Conservation (phyloP, 1,140 invertebrate genomes). For the Sinonovacula constricta region DNA sequence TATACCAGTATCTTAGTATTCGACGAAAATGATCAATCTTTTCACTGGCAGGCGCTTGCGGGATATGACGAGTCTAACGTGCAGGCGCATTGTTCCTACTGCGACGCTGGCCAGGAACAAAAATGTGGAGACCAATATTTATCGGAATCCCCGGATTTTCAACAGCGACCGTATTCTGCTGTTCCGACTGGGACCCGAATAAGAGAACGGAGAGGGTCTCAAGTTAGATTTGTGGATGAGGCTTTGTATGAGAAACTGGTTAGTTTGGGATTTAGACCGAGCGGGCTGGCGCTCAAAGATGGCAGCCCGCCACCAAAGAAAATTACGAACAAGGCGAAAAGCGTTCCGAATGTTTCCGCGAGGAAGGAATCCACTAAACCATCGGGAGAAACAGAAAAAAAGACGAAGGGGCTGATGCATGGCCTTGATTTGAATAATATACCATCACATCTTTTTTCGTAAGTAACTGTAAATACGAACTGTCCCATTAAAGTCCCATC, state of each 20-base stretch:
- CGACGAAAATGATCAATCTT: neutral
- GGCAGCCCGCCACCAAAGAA: neutral
- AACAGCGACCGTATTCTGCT: neutral
- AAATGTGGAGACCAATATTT: neutral
- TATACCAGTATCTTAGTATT: constrained; percentile 1
- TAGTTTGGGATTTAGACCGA: neutral
- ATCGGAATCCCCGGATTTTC: neutral
- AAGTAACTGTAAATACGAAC: too few species aligned
- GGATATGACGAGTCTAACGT: neutral
- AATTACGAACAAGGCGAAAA: neutral
- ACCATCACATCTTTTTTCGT: too few species aligned
- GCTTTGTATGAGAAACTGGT: neutral
- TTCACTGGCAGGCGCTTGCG: constrained; percentile 14
- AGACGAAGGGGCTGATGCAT: too few species aligned
- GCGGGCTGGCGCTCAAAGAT: neutral
- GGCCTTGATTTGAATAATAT: too few species aligned
- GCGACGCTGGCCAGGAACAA: neutral
- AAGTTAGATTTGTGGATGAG: neutral
- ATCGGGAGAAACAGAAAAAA: too few species aligned
- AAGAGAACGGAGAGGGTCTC: too few species aligned
- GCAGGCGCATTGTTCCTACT: too few species aligned
- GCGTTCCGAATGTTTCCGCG: neutral
- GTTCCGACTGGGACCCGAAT: neutral
- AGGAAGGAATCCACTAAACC: too few species aligned
- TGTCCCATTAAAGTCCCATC: too few species aligned